Percentiles rank a stretch among this genome's conserved stretches.
phyloP scores from a whole-genome alignment of 1,140 invertebrate species.

The Euura saliciscinereae region DNA sequence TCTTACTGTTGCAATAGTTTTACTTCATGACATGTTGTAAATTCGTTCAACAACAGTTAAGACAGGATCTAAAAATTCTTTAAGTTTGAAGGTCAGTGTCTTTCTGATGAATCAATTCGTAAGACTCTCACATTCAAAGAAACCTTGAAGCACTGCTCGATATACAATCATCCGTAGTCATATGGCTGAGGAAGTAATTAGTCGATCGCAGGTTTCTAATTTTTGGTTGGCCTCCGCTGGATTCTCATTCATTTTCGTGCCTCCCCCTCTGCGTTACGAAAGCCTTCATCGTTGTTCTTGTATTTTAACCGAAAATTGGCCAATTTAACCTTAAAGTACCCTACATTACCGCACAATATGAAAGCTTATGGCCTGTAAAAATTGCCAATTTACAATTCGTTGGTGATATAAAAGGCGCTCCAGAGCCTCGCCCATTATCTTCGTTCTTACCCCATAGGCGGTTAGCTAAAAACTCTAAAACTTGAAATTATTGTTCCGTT shows the following conservation, averaged over 20 bases:
- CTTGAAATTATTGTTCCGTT: no score
- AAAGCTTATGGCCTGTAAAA: slow-evolving; percentile 3
- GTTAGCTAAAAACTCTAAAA: no score
- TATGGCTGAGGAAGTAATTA: background rate
- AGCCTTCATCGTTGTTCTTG: background rate
- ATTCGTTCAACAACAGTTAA: no score
- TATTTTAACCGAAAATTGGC: background rate
- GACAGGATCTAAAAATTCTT: no score
- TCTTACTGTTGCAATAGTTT: no score
- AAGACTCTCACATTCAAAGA: no score
- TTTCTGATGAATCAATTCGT: no score
- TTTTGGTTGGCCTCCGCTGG: background rate
- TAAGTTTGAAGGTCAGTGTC: no score
- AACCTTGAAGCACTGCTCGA: no score
- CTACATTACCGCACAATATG: slow-evolving; percentile 4
- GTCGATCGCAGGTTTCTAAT: background rate
- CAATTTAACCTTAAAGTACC: background rate
- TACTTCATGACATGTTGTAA: no score
- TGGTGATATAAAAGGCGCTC: background rate
- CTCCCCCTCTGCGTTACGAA: background rate
- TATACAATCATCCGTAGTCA: no score
- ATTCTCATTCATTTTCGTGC: background rate
- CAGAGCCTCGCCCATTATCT: background rate
- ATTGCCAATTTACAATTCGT: slow-evolving; percentile 7
- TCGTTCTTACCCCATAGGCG: background rate